Evolutionary conservation across 2,797 vertebrate species (phyloP), one percentile per base, ranked within the genome.

Genomic region (Oreonectes daqikongensis): DNA sequence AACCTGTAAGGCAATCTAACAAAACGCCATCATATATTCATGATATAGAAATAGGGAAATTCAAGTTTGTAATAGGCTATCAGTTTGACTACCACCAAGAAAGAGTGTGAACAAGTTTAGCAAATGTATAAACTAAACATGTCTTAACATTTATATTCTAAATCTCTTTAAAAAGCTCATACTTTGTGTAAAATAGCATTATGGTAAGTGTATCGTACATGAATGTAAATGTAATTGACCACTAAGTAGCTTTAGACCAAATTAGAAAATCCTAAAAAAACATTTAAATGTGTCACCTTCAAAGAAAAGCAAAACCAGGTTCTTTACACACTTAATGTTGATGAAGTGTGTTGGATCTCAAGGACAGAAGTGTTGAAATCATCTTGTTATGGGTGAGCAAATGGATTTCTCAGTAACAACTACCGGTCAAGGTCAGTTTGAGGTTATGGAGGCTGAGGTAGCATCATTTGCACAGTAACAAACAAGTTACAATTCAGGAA

Each of bases 371-470:
- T 5, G 10, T 0, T n/a, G 10, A 38, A 24, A n/a, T 64, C 15
- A 20, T 52, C 46, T 40, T 18, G 28, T 24, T 20, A 50, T 52
- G 15, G 30, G 6, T 69, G n/a, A 55, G 67, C 7, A 52, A 73
- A 48, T 9, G 10, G 14, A 63, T 63, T 72, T 61, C 28, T 55
- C 70, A 35, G 42, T 61, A 72, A 50, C 11, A 44, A 17, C 28
- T 8, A 35, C 7, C 44, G 24, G 15, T 30, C 22, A 73, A 63
- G 30, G 28, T 52, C 15, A 73, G 9, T 32, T 24, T 63, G 30
- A 64, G 22, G 61, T 63, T n/a, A 72, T 72, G 14, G 12, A 30
- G 5, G 40, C 10, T 42, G 40, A 12, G 40, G 12, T 42, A 0
- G 22, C 35, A 15, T 17, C 20, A 61, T 63, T 24, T 72, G 40